phyloP scores from a whole-genome alignment of 2,113 vertebrate genomes.

The Microcebus murinus region DNA sequence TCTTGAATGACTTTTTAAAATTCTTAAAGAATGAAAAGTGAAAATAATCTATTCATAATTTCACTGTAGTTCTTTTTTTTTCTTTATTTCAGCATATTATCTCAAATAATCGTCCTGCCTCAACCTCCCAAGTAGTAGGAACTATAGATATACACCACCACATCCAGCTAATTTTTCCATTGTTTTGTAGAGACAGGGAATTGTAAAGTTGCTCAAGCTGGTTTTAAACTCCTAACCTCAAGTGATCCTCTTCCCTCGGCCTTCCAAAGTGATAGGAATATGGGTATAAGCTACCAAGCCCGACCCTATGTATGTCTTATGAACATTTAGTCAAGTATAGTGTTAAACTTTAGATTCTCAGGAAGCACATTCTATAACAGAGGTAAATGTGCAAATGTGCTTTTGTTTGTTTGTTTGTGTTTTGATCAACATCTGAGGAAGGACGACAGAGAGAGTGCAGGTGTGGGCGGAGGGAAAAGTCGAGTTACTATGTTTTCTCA shows the following conservation, averaged over 20 bases:
- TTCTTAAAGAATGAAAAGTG: not conserved
- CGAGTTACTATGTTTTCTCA: not conserved
- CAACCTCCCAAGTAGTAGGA: too few relatives aligned
- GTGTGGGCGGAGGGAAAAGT: not conserved
- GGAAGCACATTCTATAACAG: not conserved
- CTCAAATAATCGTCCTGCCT: too few relatives aligned
- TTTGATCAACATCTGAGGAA: not conserved
- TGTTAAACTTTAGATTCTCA: not conserved
- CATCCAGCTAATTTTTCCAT: too few relatives aligned
- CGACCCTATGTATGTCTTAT: too few relatives aligned
- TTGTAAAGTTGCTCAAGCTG: too few relatives aligned
- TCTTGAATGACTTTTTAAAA: not conserved
- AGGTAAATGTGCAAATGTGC: not conserved
- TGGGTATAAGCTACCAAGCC: too few relatives aligned
- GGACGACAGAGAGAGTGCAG: rapidly evolving
- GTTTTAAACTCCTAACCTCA: too few relatives aligned
- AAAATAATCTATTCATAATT: not conserved
- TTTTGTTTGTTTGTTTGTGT: not conserved
- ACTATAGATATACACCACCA: too few relatives aligned
- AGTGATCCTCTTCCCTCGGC: too few relatives aligned
- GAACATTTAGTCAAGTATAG: not conserved
- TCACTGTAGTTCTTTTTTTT: not conserved
- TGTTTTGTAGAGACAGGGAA: too few relatives aligned
- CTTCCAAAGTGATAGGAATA: too few relatives aligned
- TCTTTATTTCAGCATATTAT: too few relatives aligned